Evolutionary conservation across 2,888 invertebrate genomes (phyloP).

Genomic region (Leucophenga maculata): DNA sequence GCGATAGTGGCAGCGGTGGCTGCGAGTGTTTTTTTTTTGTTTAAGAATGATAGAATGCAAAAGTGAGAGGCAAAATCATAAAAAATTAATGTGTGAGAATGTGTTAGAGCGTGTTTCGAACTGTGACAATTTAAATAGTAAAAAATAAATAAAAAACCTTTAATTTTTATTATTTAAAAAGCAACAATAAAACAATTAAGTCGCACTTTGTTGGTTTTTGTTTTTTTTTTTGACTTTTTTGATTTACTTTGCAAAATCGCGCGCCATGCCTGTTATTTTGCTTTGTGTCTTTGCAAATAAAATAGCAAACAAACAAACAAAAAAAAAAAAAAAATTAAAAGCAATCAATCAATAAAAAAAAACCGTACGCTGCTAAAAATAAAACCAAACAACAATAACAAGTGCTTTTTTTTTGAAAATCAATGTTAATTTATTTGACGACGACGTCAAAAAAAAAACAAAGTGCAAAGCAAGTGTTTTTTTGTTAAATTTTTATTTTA

Average conservation of each 20-base stretch:
- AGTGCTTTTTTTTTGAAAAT: conserved; percentile 19
- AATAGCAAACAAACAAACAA: conserved; percentile 29
- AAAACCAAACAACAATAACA: conserved; percentile 4
- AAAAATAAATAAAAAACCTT: conserved; percentile 28
- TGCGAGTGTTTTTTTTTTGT: neutral
- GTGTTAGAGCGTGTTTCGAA: neutral
- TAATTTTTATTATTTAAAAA: conserved; percentile 19
- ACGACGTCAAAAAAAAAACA: neutral
- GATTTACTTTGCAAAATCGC: too few species aligned
- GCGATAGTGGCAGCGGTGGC: conserved; percentile 29
- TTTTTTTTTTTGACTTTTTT: neutral
- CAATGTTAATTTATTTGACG: conserved; percentile 26
- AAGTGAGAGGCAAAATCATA: neutral
- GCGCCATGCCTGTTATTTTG: neutral
- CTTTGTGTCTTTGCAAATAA: conserved; percentile 25
- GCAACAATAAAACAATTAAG: neutral
- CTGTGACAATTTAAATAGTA: conserved; percentile 40
- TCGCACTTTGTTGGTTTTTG: conserved; percentile 6
- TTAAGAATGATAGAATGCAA: too few species aligned
- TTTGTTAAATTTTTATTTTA: neutral
- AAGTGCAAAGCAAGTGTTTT: conserved; percentile 11
- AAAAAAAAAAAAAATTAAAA: neutral
- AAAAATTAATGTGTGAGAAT: neutral
- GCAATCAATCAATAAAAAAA: neutral
- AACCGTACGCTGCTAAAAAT: neutral